These are phyloP conservation scores for Syngnathus acus DNA, from an alignment of 2,797 vertebrate genomes.

Conservation along the genomic window DNA sequence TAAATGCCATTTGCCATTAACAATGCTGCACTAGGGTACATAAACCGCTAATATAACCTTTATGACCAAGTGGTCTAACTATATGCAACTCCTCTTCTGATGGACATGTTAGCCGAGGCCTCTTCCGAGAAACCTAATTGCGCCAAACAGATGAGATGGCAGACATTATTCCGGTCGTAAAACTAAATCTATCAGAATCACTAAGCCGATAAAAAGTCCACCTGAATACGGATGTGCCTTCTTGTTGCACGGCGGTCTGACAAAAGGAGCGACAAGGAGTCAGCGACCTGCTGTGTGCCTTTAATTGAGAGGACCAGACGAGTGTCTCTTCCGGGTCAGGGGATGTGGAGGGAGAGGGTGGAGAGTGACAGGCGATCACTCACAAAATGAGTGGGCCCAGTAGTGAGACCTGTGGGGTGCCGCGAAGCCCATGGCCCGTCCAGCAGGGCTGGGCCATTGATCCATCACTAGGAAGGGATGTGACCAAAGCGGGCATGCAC, in stretches of 20 bases:
- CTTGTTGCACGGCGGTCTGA: constrained; percentile 27
- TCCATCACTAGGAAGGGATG: constrained; percentile 67
- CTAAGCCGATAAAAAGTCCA: constrained; percentile 41
- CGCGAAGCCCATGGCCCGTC: constrained; percentile 46
- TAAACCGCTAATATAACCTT: constrained; percentile 75
- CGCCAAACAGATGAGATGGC: constrained; percentile 68
- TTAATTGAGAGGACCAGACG: constrained; percentile 54
- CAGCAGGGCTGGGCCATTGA: constrained; percentile 61
- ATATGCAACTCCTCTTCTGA: constrained; percentile 51
- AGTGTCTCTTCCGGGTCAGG: constrained; percentile 58
- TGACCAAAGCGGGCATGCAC: constrained; percentile 69
- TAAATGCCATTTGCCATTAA: constrained; percentile 76
- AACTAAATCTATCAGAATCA: constrained; percentile 48
- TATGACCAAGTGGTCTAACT: constrained; percentile 66
- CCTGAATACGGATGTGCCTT: constrained; percentile 28
- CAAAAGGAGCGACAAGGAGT: constrained; percentile 33
- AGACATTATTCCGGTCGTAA: constrained; percentile 66
- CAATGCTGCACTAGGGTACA: constrained; percentile 69
- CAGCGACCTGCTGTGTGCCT: constrained; percentile 48
- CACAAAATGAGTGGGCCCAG: constrained; percentile 68
- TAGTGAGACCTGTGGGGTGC: constrained; percentile 63
- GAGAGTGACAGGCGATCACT: constrained; percentile 65
- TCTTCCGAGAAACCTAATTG: constrained; percentile 58
- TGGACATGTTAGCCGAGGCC: constrained; percentile 52
- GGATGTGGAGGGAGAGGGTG: constrained; percentile 54